These are phyloP conservation scores for Heterochromis multidens DNA, from an alignment of 2,113 vertebrate species.

Conservation along the genomic window DNA sequence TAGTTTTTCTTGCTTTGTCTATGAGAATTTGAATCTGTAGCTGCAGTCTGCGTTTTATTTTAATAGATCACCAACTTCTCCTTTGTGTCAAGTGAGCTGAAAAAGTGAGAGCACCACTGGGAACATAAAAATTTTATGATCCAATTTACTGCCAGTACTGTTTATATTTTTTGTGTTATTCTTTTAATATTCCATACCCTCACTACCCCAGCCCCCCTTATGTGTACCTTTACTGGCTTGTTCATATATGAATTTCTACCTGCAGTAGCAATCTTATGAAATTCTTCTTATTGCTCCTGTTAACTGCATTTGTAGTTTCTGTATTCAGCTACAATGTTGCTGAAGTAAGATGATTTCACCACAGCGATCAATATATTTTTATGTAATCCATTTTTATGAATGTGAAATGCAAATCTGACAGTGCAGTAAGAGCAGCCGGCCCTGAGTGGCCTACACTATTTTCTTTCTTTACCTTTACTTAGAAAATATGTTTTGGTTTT, in stretches of 20 bases:
- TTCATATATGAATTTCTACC: background rate
- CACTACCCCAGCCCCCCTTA: background rate
- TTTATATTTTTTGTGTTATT: background rate
- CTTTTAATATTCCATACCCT: background rate
- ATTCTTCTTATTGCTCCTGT: background rate
- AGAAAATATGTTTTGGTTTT: background rate
- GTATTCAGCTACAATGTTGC: background rate
- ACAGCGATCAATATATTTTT: background rate
- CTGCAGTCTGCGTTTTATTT: background rate
- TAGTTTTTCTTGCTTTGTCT: background rate
- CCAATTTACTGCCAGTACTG: background rate
- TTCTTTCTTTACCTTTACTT: background rate
- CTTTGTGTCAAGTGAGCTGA: background rate
- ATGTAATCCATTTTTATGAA: background rate
- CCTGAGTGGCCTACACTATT: background rate
- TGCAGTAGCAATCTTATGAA: background rate
- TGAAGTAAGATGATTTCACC: background rate
- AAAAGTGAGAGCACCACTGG: background rate
- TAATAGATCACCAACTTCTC: background rate
- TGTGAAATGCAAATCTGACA: background rate
- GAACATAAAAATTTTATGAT: background rate
- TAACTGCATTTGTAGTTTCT: background rate
- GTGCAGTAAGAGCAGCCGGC: background rate
- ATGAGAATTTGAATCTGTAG: background rate
- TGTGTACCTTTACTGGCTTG: background rate